phyloP scores from a whole-genome alignment of 2,888 invertebrate genomes.

The Epinotia brunnichana region DNA sequence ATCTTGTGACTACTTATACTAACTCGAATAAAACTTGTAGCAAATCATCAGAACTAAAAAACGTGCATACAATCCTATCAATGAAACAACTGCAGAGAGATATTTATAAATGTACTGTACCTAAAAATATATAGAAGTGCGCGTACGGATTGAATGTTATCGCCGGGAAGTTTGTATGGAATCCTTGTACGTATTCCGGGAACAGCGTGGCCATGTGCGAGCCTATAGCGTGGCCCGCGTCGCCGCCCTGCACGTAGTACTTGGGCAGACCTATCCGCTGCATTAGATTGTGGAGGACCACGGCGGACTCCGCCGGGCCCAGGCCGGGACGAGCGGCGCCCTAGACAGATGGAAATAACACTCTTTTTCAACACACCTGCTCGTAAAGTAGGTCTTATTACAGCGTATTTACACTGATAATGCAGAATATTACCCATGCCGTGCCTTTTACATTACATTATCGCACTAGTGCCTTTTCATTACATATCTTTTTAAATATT shows the following conservation, averaged over 20 bases:
- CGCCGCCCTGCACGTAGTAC: conserved; percentile 90
- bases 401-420: too few relatives aligned
- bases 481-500: too few relatives aligned
- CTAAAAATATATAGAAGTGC: conserved; percentile 64
- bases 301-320: conserved; percentile 81
- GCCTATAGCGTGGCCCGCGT: conserved; percentile 86
- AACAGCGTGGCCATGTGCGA: conserved; percentile 85
- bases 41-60: too few relatives aligned
- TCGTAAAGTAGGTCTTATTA: too few relatives aligned
- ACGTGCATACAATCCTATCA: too few relatives aligned
- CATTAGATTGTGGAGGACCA: conserved; percentile 88
- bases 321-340: conserved; percentile 83
- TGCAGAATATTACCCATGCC: too few relatives aligned
- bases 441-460: too few relatives aligned
- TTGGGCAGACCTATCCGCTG: conserved; percentile 84
- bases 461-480: too few relatives aligned
- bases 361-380: neutral
- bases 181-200: conserved; percentile 79
- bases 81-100: too few relatives aligned
- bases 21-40: too few relatives aligned
- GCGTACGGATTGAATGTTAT: conserved; percentile 55
- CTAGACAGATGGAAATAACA: conserved; percentile 54
- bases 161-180: conserved; percentile 86
- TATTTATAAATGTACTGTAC: conserved; percentile 52
- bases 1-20: too few relatives aligned